phyloP scores from a whole-genome alignment of 2,113 vertebrate species.

The Corynorhinus townsendii region DNA sequence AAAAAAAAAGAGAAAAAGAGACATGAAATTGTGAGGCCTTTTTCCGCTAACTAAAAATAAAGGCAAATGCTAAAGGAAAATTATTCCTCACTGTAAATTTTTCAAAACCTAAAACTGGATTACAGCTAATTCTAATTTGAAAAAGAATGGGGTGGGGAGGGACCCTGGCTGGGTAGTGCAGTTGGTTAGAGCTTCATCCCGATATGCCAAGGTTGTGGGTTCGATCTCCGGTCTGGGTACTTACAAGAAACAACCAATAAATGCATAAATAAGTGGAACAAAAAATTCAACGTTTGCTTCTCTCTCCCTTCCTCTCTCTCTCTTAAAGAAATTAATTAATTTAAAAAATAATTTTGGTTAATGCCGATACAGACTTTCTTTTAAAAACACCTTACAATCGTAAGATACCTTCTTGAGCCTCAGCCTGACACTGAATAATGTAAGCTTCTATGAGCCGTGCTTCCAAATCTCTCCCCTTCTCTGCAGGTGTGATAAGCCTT shows the following conservation, averaged over 20 bases:
- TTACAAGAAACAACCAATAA: not conserved
- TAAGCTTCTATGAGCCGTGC: slow-evolving; percentile 92
- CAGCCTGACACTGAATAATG: slow-evolving; percentile 94
- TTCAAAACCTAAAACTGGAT: slow-evolving; percentile 10
- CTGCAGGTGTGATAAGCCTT: slow-evolving; percentile 92
- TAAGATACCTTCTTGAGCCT: slow-evolving; percentile 95
- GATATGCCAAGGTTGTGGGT: not conserved
- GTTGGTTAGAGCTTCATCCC: not conserved
- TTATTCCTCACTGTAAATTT: not conserved
- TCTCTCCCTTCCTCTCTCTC: too few species aligned
- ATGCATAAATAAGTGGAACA: not conserved
- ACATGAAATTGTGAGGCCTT: not conserved
- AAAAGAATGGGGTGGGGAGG: too few species aligned
- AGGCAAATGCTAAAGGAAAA: not conserved
- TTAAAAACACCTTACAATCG: not conserved
- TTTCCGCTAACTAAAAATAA: not conserved
- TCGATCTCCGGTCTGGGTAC: not conserved
- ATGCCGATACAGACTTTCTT: not conserved
- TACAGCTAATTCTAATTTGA: not conserved
- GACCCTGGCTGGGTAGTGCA: not conserved
- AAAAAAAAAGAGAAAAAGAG: not conserved
- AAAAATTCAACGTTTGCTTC: not conserved
- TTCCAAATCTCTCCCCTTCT: slow-evolving; percentile 96
- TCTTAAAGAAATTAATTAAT: not conserved
- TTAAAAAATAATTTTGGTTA: not conserved